Evolutionary conservation across 2,113 vertebrate species (phyloP), one percentile per base, ranked within the genome.

Genomic region (Phalacrocorax aristotelis): DNA sequence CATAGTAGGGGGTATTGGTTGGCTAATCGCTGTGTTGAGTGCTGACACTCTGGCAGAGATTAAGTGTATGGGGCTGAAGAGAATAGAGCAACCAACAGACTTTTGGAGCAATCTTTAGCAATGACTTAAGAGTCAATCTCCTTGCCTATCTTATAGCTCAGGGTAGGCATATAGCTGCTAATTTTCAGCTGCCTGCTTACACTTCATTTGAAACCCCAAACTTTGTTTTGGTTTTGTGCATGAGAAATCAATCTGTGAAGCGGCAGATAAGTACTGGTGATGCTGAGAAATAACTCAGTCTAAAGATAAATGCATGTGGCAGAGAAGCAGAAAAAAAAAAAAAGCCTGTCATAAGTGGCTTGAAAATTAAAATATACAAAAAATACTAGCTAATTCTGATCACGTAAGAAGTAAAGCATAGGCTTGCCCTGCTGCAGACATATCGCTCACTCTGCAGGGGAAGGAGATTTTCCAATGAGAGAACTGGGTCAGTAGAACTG

Each of bases 401-500:
- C 86, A 87, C 1, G 0, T 26, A 38, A 70, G 36, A 89, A 83
- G 34, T 0, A 1, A 38, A 64, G 52, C 44, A 49, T 42, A 65
- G 79, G 42, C 54, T 77, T 46, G 49, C 58, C 25, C 80, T 75
- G 54, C 11, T 5, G 0, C 83, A 89, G 64, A 57, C 15, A 7
- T 3, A 51, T 38, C 6, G 3, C 46, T 89, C 1, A 0, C 55
- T 89, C 80, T 78, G 55, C 55, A 71, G 29, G 68, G 32, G 57
- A 84, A 29, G 2, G 25, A 83, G 40, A 58, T 74, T 42, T 69
- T 72, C 85, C 2, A 4, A 26, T 64, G 51, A 51, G 86, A 92
- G 42, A 95, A 95, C n/a, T 92, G 55, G 91, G 89, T 95, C 91
- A 96, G 86, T 84, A 60, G 91, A 78, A 78, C 80, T 84, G 77